phyloP scores from a whole-genome alignment of 2,113 vertebrate species.

The Cynoglossus semilaevis region DNA sequence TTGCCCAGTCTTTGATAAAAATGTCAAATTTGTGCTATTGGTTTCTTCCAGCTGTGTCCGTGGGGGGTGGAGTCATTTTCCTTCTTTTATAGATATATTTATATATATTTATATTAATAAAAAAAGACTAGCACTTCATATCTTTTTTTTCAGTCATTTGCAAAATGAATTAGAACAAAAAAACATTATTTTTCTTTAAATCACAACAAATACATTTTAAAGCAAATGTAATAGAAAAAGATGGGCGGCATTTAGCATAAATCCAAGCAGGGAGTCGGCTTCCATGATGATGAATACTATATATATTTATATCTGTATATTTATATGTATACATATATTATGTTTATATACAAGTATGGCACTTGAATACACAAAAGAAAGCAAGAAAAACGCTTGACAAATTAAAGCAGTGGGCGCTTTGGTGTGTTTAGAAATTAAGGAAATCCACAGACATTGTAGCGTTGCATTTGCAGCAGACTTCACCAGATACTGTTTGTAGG shows the following conservation, averaged over 20 bases:
- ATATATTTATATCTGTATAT: conserved; percentile 74
- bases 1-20: conserved; percentile 73
- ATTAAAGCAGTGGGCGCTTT: conserved; percentile 82
- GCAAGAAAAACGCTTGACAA: conserved; percentile 76
- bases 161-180: conserved; percentile 62
- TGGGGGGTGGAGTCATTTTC: conserved; percentile 58
- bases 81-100: conserved; percentile 39
- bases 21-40: conserved; percentile 75
- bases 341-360: conserved; percentile 83
- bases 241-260: conserved; percentile 73
- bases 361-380: conserved; percentile 82
- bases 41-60: conserved; percentile 58
- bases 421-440: conserved; percentile 80
- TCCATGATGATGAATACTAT: conserved; percentile 74
- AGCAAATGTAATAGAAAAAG: conserved; percentile 58
- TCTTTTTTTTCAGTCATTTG: conserved; percentile 67
- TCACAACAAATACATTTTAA: conserved; percentile 76
- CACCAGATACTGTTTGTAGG: conserved; percentile 70
- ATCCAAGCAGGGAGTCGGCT: conserved; percentile 80
- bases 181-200: conserved; percentile 56
- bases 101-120: conserved; percentile 19
- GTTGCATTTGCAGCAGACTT: conserved; percentile 74
- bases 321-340: conserved; percentile 75
- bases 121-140: conserved; percentile 69
- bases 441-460: conserved; percentile 69